Conservation (phyloP, 2,797 vertebrate genomes). For the Vireo griseus region DNA sequence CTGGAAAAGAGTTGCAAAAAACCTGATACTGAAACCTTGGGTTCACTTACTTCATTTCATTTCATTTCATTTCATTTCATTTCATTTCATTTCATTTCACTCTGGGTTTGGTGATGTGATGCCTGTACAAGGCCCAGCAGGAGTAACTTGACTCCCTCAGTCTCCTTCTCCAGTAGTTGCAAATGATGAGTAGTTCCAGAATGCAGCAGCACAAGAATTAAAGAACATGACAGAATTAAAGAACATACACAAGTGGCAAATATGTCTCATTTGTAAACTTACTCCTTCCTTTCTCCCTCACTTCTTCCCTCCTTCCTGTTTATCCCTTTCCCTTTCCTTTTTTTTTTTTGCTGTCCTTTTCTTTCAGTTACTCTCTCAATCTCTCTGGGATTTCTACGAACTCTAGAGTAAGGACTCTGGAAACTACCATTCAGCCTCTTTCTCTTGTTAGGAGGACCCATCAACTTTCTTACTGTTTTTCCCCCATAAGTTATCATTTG, state of each 20-base stretch:
- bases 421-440: not conserved
- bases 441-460: not conserved
- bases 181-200: not conserved
- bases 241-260: not conserved
- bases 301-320: not conserved
- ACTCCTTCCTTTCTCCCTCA: not conserved
- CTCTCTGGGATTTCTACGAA: not conserved
- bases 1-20: not conserved
- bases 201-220: not conserved
- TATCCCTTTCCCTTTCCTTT: rapidly evolving
- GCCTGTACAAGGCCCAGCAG: not conserved
- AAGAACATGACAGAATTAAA: not conserved
- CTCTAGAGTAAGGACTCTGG: not conserved
- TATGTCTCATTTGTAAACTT: not conserved
- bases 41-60: not conserved
- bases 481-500: not conserved
- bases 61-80: not conserved
- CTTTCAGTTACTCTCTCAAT: not conserved
- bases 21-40: not conserved
- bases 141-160: not conserved
- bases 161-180: not conserved
- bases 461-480: not conserved
- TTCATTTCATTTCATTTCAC: not conserved
- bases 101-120: not conserved
- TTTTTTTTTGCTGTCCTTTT: not conserved